A percentile compares a stretch with the other conserved stretches of the same genome.
Conservation (phyloP, 2,797 vertebrate species). For the Phylloscopus collybita region DNA sequence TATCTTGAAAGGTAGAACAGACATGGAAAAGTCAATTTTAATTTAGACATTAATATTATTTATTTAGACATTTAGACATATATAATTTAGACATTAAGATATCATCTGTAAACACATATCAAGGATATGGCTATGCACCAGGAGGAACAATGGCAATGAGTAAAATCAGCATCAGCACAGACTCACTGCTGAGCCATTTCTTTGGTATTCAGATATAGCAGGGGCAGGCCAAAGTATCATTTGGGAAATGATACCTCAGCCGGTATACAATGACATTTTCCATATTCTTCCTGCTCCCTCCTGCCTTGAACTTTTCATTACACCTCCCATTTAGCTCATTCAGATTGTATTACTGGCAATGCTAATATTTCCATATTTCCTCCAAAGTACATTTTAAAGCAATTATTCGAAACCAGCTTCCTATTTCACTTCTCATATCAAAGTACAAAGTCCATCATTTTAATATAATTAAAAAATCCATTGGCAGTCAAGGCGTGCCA, state of each 20-base stretch:
- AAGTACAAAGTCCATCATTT: conserved; percentile 59
- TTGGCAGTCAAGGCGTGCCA: conserved; percentile 5
- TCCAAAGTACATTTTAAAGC: conserved; percentile 62
- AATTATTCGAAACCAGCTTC: conserved; percentile 67
- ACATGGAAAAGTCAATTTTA: not conserved
- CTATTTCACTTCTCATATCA: conserved; percentile 64
- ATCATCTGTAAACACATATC: not conserved
- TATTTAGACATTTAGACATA: too few species aligned
- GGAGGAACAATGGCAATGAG: not conserved
- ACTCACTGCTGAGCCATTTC: not conserved
- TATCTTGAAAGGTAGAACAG: not conserved
- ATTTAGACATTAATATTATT: not conserved
- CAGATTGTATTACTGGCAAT: conserved; percentile 65
- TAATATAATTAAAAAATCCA: conserved; percentile 65
- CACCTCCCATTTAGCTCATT: conserved; percentile 54
- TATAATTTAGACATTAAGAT: not conserved
- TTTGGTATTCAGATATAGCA: not conserved
- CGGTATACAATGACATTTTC: conserved; percentile 1
- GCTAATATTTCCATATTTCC: conserved; percentile 60
- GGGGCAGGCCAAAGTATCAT: not conserved
- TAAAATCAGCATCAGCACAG: not conserved
- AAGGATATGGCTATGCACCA: not conserved
- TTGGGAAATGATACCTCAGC: conserved; percentile 7
- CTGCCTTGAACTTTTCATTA: conserved; percentile 46
- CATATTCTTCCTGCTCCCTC: conserved; percentile 39